Evolutionary conservation across 2,888 invertebrate species (phyloP), one percentile per base, ranked within the genome.

Genomic region (Philopedon plagiatum): DNA sequence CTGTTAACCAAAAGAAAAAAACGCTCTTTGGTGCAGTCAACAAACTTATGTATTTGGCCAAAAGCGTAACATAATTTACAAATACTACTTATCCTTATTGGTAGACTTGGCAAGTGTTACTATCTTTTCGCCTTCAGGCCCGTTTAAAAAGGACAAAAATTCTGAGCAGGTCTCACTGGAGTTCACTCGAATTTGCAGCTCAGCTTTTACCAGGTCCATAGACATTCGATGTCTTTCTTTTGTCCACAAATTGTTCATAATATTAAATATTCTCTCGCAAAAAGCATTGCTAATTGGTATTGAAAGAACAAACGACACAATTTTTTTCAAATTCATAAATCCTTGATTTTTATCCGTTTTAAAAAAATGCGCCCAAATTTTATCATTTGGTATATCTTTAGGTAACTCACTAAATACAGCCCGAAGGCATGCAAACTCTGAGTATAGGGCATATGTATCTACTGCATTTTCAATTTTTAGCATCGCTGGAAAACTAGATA

Each of bases 281-380:
- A 64, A 64, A 15, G 51, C 39, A 34, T 64, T 64, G 5, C 26
- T 64, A 5, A 11, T 64, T 32, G 54, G 13, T 39, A 64, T 54
- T 8, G 54, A 54, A 2, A 23, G 5, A 34, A 23, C 39, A 21
- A 64, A 64, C 44, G 32, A 2, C 34, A 63, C 63, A 11, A 51
- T 34, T 51, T 51, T 37, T n/a, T 37, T 37, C 19, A 34, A 18
- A 32, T 51, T 63, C 9, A 37, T 21, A 32, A 62, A 62, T 19
- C 32, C 19, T 15, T 26, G 15, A 11, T 29, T 49, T 5, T 1
- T 32, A 11, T 49, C 29, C n/a, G 21, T 51, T 46, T n/a, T 51
- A 34, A 63, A 51, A 11, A 51, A 63, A 34, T 51, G n/a, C n/a
- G 37, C n/a, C 13, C 63, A 11, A 2, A 61, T 61, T 39, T 61